phyloP scores from a whole-genome alignment of 2,888 invertebrate genomes.

The Eupithecia dodoneata region DNA sequence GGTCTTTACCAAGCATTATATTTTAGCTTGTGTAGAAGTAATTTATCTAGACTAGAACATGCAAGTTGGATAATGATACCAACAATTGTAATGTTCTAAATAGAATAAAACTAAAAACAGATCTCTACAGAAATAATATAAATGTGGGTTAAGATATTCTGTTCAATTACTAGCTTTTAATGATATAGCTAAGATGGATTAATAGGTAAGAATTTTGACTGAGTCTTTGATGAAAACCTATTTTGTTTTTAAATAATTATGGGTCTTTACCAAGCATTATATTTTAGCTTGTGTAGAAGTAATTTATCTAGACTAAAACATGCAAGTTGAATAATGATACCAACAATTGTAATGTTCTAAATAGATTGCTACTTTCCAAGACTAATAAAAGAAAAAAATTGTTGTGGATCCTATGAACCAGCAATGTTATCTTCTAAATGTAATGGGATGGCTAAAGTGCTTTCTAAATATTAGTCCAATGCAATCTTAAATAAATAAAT shows the following conservation, averaged over 20 bases:
- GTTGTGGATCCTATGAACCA: not conserved
- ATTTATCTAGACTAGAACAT: not conserved
- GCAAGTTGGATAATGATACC: not conserved
- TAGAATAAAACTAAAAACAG: not conserved
- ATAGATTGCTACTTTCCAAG: not conserved
- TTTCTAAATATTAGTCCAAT: not conserved
- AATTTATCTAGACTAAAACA: not conserved
- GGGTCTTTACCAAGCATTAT: not conserved
- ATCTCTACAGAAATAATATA: too few relatives aligned
- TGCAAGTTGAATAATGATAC: not conserved
- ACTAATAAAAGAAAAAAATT: not conserved
- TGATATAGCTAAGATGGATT: not conserved
- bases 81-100: not conserved
- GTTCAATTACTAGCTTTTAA: not conserved
- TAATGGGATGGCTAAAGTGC: not conserved
- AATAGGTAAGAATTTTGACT: not conserved
- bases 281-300: not conserved
- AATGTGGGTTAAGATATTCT: not conserved
- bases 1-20: not conserved
- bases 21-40: not conserved
- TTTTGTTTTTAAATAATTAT: not conserved
- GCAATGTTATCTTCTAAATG: not conserved
- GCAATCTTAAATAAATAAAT: slow-evolving; percentile 24
- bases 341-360: not conserved
- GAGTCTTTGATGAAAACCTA: too few relatives aligned